phyloP scores from a whole-genome alignment of 2,113 vertebrate genomes.

The Hemiscyllium ocellatum region DNA sequence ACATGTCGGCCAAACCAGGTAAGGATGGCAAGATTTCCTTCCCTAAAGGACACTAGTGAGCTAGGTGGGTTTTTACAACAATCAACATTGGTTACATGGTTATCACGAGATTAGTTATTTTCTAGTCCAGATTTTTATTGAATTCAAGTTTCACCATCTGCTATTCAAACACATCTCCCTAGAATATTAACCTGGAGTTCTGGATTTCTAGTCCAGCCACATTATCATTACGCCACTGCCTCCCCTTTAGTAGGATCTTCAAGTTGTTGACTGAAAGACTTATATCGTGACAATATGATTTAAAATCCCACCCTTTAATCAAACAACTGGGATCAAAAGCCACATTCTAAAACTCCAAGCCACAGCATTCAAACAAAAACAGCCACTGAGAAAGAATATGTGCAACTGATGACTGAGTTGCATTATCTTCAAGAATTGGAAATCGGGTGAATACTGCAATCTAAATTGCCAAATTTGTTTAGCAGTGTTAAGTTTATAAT shows the following conservation, averaged over 20 bases:
- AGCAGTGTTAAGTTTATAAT: neutral
- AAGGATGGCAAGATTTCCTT: no score
- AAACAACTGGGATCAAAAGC: neutral
- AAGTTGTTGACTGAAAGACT: neutral
- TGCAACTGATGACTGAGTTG: neutral
- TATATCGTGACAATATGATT: neutral
- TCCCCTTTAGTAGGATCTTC: neutral
- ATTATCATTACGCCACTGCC: no score
- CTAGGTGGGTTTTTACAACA: no score
- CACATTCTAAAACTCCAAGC: neutral
- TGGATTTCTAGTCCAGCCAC: no score
- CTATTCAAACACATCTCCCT: no score
- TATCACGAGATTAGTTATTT: no score
- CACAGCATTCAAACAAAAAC: neutral
- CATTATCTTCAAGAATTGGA: neutral
- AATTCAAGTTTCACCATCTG: no score
- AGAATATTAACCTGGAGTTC: no score
- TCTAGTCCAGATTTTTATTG: no score
- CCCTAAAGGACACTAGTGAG: no score
- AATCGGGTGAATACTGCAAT: neutral
- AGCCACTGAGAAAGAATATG: neutral
- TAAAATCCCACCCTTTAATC: neutral
- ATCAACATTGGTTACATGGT: no score
- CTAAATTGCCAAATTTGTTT: neutral
- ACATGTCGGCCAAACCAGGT: no score